A percentile compares a stretch with the other conserved stretches of the same genome.
phyloP scores from a whole-genome alignment of 2,797 vertebrate genomes.

The Gallinago solitaria region DNA sequence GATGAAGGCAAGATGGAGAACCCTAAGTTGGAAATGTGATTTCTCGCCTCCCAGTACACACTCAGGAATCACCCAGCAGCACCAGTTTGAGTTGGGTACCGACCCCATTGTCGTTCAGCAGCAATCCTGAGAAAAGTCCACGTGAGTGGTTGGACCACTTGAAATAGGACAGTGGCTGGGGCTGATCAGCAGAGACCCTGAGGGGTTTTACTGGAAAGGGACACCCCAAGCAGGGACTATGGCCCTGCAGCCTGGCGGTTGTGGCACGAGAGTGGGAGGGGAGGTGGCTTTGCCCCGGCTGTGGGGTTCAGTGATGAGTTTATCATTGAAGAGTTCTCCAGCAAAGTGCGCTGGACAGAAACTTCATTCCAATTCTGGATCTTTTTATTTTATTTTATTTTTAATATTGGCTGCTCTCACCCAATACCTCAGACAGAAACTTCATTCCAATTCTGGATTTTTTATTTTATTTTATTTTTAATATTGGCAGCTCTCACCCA shows the following conservation, averaged over 20 bases:
- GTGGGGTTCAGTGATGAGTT: accelerated
- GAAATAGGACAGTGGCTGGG: background rate
- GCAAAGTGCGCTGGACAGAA: background rate
- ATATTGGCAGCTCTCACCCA: background rate
- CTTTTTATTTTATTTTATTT: background rate
- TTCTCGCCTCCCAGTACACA: accelerated
- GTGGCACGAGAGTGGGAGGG: accelerated
- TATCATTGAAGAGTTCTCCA: background rate
- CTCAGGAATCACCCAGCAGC: background rate
- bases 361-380: background rate
- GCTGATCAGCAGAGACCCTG: background rate
- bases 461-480: background rate
- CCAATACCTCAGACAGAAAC: background rate
- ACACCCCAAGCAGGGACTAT: background rate
- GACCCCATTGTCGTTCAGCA: background rate
- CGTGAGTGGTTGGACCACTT: accelerated
- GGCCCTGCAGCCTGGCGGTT: background rate
- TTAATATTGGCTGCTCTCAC: no score
- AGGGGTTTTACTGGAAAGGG: background rate
- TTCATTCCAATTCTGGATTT: background rate
- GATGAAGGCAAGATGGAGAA: background rate
- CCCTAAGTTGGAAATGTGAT: background rate
- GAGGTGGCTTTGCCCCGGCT: accelerated
- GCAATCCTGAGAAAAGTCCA: background rate
- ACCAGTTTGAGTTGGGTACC: background rate